Evolutionary conservation across 1,140 invertebrate genomes (phyloP), one percentile per base, ranked within the genome.

Genomic region (Piezodorus guildinii): DNA sequence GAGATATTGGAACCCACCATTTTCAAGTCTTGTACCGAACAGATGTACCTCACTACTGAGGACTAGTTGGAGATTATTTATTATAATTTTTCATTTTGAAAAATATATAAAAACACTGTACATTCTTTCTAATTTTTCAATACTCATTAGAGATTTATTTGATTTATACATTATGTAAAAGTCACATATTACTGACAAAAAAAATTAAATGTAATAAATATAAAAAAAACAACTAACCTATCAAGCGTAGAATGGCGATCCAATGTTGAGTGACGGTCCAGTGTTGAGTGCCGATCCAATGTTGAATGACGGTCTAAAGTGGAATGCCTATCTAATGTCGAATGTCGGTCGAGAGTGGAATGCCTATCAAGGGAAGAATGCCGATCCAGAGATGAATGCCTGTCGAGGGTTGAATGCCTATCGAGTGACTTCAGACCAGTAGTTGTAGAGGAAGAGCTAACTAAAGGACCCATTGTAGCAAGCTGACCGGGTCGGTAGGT

Each of bases 401-500:
- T 19, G 23, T 56, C 52, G 15, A 56, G 17, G 2, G 52, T 21
- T 16, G 19, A 23, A 23, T 56, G 52, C 6, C 52, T 19, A 25
- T 56, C 52, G 15, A 56, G 52, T 56, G 62, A 64, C 19, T 64
- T 64, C 9, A 64, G 49, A 15, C 51, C 46, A 23, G 30, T 34
- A 43, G 62, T 46, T 2, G 52, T 64, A 16, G 52, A 58, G 5
- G 62, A 64, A 19, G 62, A 64, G 54, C 27, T 56, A 14, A 64
- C 54, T 8, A 64, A 27, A 43, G 68, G 66, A 2, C 68, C 68
- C 68, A 69, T 69, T 9, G 66, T 65, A 27, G 68, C 68, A 23
- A 69, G 43, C 64, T 69, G 68, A n/a, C 68, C 68, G 3, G 68
- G 68, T 46, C 68, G 51, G 44, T 68, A 68, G n/a, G 67, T 64